Base-by-base conservation (phyloP, 64 coral and sea anemone genomes). In the Platygyra sinensis region DNA sequence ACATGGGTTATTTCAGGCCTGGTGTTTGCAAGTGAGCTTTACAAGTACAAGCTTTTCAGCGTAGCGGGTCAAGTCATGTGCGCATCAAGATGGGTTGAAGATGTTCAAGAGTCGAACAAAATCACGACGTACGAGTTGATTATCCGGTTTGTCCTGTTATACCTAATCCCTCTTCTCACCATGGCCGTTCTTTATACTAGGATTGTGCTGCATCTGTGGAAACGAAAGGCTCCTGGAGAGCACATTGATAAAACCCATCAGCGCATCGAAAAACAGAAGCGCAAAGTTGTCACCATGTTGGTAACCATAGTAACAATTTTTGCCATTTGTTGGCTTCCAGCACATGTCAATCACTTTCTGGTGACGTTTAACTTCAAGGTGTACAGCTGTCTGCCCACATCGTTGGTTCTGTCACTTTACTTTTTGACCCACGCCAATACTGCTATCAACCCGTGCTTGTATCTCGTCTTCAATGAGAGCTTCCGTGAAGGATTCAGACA, bases 131-230 rank as follows among this genome's bases (percentile, higher is more conserved):
- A 86, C 30, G 96, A 98, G 49, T 89, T 86, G 83, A 67, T 98
- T 57, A 22, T 89, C 8, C 94, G 94, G 61, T 75, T 98, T 69
- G 36, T 98, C 24, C 10, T 89, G 16, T 76, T 86, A 8, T 98
- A 94, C 60, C 78, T 89, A 17, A 50, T 94, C 4, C 96, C 96
- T 2, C 91, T 98, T 67, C 52, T 73, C 15, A 20, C 88, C 30
- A 98, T 98, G 96, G 88, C 79, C 1, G 60, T 94, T 7, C 62
- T 98, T 5, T 98, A 94, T 76, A 86, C 93, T 1, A 71, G 88
- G 32, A 98, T 98, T 22, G 92, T 98, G 19, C 89, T 91, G 89
- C 86, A 89, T 64, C 50, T 98, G 15, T 98, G 96, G 96, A 93
- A 92, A 59, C 77, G 96, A 33, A 89, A 89, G 50, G 96, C 89